Conservation (phyloP, 2,888 invertebrate genomes). For the Ochropleura plecta region DNA sequence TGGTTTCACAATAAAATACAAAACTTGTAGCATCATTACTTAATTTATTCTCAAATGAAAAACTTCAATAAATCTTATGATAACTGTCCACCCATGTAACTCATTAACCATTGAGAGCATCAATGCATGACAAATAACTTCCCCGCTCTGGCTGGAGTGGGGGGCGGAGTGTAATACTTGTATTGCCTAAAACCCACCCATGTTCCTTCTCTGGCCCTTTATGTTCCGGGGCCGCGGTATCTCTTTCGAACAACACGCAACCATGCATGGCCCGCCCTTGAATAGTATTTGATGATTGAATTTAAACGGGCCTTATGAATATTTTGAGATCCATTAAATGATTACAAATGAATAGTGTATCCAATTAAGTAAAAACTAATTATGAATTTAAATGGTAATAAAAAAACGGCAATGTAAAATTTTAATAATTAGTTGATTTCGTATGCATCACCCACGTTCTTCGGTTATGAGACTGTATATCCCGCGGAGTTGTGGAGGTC, state of each 20-base stretch:
- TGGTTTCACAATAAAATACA: constrained; percentile 5
- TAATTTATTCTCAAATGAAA: constrained; percentile 19
- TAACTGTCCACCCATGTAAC: neutral
- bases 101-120: constrained; percentile 2
- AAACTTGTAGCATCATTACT: constrained; percentile 4
- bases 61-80: constrained; percentile 20
- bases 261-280: neutral
- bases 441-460: too few species aligned
- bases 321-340: neutral
- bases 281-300: neutral
- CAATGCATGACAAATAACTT: neutral
- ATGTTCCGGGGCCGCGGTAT: too few species aligned
- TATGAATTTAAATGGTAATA: neutral
- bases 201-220: too few species aligned
- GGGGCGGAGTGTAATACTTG: too few species aligned
- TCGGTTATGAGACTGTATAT: too few species aligned
- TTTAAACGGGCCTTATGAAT: neutral
- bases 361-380: neutral
- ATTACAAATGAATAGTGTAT: neutral
- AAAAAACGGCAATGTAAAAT: neutral
- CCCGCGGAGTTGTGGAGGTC: too few species aligned
- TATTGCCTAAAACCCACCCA: too few species aligned
- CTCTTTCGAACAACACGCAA: too few species aligned
- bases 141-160: too few species aligned
- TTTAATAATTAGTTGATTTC: neutral